Conservation (phyloP, 2,113 vertebrate genomes). For the Paralichthys olivaceus region DNA sequence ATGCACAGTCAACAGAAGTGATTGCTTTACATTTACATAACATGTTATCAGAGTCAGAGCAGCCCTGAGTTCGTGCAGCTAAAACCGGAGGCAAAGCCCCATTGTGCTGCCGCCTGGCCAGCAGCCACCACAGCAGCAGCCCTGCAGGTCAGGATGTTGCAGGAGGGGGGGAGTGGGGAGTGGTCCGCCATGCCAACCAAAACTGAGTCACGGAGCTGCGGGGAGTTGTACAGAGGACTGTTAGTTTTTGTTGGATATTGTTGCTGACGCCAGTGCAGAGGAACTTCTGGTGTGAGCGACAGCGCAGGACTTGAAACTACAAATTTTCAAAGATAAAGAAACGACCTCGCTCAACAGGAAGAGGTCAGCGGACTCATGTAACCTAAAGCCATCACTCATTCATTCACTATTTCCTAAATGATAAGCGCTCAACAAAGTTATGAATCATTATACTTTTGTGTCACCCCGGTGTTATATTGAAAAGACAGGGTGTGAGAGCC, state of each 20-base stretch:
- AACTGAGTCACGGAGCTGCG: slow-evolving; percentile 49
- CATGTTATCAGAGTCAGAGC: slow-evolving; percentile 24
- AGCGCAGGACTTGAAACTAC: slow-evolving; percentile 5
- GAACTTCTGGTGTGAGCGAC: slow-evolving; percentile 24
- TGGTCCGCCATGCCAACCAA: slow-evolving; percentile 61
- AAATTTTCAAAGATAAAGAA: slow-evolving; percentile 43
- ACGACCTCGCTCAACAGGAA: slow-evolving; percentile 33
- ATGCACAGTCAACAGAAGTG: background rate
- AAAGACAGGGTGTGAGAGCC: background rate
- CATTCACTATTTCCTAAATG: slow-evolving; percentile 30
- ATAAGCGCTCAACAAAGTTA: slow-evolving; percentile 27
- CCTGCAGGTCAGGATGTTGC: slow-evolving; percentile 35
- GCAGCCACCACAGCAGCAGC: slow-evolving; percentile 30
- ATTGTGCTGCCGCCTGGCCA: slow-evolving; percentile 38
- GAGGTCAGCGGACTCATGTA: slow-evolving; percentile 35
- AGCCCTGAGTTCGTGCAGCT: slow-evolving; percentile 1
- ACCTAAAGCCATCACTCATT: slow-evolving; percentile 17
- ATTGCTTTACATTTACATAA: background rate
- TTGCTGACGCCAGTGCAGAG: slow-evolving; percentile 23
- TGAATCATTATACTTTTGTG: slow-evolving; percentile 10
- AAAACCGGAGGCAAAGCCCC: slow-evolving; percentile 11
- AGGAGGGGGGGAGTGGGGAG: slow-evolving; percentile 33
- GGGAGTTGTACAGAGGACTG: slow-evolving; percentile 49
- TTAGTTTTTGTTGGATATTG: slow-evolving; percentile 63
- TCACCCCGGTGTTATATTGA: background rate